phyloP scores from a whole-genome alignment of 2,797 vertebrate genomes.

The Ispidina picta region DNA sequence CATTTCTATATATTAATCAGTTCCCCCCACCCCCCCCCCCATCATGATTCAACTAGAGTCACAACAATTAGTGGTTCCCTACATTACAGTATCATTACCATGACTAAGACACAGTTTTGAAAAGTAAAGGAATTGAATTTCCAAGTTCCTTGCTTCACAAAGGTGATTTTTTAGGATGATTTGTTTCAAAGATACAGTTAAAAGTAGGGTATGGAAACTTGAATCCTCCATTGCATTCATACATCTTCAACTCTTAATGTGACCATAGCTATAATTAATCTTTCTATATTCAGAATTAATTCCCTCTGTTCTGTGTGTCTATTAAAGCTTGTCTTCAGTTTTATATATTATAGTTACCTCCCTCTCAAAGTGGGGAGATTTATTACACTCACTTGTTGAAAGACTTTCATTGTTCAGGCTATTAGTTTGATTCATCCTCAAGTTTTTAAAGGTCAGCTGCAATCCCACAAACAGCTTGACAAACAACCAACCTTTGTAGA shows the following conservation, averaged over 20 bases:
- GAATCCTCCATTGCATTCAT: background rate
- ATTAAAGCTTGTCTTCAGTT: constrained; percentile 33
- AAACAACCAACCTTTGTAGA: constrained; percentile 62
- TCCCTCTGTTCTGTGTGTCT: constrained; percentile 9
- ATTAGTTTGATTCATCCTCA: constrained; percentile 61
- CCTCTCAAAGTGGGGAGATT: constrained; percentile 27
- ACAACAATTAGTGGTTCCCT: background rate
- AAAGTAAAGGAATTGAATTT: background rate
- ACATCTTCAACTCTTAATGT: background rate
- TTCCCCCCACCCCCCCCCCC: fast-evolving
- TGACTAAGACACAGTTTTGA: background rate
- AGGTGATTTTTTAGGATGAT: background rate
- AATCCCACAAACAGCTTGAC: constrained; percentile 63
- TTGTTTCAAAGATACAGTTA: background rate
- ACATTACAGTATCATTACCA: fast-evolving
- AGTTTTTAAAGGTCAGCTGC: constrained; percentile 64
- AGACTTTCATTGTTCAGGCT: constrained; percentile 37
- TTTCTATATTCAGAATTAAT: constrained; percentile 20
- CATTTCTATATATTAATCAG: background rate
- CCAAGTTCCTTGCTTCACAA: background rate
- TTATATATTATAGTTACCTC: constrained; percentile 32
- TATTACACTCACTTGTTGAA: constrained; percentile 30
- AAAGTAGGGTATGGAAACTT: background rate
- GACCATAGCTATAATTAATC: constrained; percentile 35
- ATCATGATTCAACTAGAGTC: background rate